Evolutionary conservation across 2,797 vertebrate genomes (phyloP), one percentile per base, ranked within the genome.

Genomic region (Chaenodraco wilsoni): DNA sequence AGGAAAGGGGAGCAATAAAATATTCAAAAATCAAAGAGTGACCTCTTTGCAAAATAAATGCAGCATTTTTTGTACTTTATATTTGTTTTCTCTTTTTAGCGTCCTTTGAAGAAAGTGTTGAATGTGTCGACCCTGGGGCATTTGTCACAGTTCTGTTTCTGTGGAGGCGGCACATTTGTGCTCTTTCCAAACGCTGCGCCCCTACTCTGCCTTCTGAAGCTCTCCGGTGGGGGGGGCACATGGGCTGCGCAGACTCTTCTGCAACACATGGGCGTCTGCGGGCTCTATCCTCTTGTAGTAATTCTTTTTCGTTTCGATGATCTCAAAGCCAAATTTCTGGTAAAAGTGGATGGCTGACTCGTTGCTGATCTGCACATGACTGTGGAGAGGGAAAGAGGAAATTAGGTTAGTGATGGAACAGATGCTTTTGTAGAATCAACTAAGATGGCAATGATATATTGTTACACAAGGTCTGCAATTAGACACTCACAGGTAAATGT

Each of bases 241-340:
- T 69, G 95, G 95, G 91, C 95, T 94, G 93, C 96, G 97, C 93
- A 99, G 96, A 90, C 96, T 98, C 94, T 99, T 99, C 94, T 99
- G 98, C 93, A 99, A 95, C 91, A 99, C 98, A 0, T 99, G 98
- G 78, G 98, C 98, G 70, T 99, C 98, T 84, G 98, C 98, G 0
- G 98, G 98, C 90, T 99, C 98, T 98, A 99, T 99, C 95, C 98
- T 98, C 95, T 99, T 99, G 95, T 99, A 99, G 95, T 99, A 99
- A 95, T 99, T 99, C 94, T 99, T 99, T 96, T 99, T 99, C 78
- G 98, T 99, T 94, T 99, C 98, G 27, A 99, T 99, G 91, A 99
- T 98, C 94, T 99, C 97, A 90, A 98, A 98, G 81, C 96, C 95
- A 95, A 99, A 99, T 90, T 99, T 99, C 85, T 97, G 96, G 95